Percentiles rank a stretch among this genome's conserved stretches.
phyloP scores from a whole-genome alignment of 2,888 invertebrate species.

The Glomeris marginata region DNA sequence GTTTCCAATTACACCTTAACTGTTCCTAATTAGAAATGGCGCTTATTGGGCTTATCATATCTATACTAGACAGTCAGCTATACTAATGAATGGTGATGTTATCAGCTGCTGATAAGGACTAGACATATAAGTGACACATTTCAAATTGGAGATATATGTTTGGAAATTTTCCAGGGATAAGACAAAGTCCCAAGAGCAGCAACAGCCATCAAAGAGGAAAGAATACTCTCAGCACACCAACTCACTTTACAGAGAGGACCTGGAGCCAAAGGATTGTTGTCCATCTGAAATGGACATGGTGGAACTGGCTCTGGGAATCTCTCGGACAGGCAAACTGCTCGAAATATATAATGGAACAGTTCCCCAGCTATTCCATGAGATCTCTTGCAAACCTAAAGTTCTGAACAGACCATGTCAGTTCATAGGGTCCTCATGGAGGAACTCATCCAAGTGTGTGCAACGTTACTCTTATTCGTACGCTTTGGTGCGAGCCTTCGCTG shows the following conservation, averaged over 20 bases:
- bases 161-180: too few relatives aligned
- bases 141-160: too few relatives aligned
- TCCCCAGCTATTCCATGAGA: constrained; percentile 50
- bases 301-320: constrained; percentile 59
- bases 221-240: too few relatives aligned
- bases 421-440: constrained; percentile 50
- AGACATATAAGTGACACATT: too few relatives aligned
- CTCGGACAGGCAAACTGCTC: constrained; percentile 43
- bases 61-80: too few relatives aligned
- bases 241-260: background rate
- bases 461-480: constrained; percentile 72
- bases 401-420: constrained; percentile 58
- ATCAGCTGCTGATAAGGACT: too few relatives aligned
- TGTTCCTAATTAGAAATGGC: too few relatives aligned
- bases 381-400: constrained; percentile 55
- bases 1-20: too few relatives aligned
- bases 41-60: too few relatives aligned
- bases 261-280: constrained; percentile 51
- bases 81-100: too few relatives aligned
- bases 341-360: constrained; percentile 50
- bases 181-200: too few relatives aligned
- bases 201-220: too few relatives aligned
- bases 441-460: constrained; percentile 63
- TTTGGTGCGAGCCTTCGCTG: constrained; percentile 48
- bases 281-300: constrained; percentile 59